A percentile compares a stretch with the other conserved stretches of the same genome.
Evolutionary conservation across 2,888 invertebrate species (phyloP).

Genomic region (Hypercompe scribonia): DNA sequence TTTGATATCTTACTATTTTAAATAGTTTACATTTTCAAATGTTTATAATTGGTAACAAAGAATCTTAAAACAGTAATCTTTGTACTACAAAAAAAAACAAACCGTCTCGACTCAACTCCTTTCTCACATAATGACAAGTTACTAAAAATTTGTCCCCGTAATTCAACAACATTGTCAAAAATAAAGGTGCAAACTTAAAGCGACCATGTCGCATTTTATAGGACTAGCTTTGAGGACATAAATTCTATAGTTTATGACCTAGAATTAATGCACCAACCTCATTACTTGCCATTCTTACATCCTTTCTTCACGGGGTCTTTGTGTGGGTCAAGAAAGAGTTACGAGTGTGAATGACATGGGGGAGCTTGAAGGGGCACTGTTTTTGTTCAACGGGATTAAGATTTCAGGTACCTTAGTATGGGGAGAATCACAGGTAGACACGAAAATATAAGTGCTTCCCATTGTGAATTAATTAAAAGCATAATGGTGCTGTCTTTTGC

Average conservation of each 20-base stretch:
- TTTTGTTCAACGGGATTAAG: slow-evolving; percentile 49
- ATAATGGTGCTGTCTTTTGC: neutral
- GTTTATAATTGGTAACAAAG: neutral
- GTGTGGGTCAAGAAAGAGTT: slow-evolving; percentile 84
- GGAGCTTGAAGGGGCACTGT: slow-evolving; percentile 56
- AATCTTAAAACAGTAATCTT: too few species aligned
- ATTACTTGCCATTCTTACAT: slow-evolving; percentile 83
- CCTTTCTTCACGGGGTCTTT: slow-evolving; percentile 64
- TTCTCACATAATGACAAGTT: slow-evolving; percentile 52
- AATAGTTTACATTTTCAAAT: neutral
- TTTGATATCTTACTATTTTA: neutral
- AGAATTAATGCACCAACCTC: slow-evolving; percentile 82
- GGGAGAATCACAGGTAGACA: slow-evolving; percentile 18
- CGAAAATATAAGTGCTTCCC: slow-evolving; percentile 24
- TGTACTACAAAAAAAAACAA: too few species aligned
- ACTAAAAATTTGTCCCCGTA: slow-evolving; percentile 75
- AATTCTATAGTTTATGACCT: slow-evolving; percentile 83
- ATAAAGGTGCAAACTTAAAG: slow-evolving; percentile 68
- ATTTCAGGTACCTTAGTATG: slow-evolving; percentile 44
- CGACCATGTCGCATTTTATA: slow-evolving; percentile 83
- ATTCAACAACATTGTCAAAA: slow-evolving; percentile 79
- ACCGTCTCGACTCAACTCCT: slow-evolving; percentile 56
- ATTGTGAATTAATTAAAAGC: slow-evolving; percentile 8
- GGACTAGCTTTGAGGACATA: slow-evolving; percentile 76
- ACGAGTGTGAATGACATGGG: slow-evolving; percentile 76